These are phyloP conservation scores for Erethizon dorsatum DNA, from an alignment of 2,797 vertebrate species.

Conservation along the genomic window DNA sequence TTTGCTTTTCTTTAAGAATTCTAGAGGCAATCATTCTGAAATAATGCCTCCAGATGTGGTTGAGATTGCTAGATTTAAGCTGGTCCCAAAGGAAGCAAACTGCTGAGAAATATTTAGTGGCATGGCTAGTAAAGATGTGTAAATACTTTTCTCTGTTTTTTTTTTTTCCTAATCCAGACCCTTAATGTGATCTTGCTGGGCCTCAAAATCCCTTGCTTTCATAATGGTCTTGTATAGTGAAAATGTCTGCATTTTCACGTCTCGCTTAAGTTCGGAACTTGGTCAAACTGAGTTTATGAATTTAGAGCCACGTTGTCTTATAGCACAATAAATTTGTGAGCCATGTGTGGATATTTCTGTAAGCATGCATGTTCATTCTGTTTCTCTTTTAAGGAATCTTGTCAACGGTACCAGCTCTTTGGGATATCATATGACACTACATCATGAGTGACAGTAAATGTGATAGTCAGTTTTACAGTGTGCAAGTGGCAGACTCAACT, in stretches of 20 bases:
- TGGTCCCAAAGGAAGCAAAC: not conserved
- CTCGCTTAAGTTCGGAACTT: slow-evolving; percentile 44
- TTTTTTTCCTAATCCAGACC: not conserved
- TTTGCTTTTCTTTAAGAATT: slow-evolving; percentile 22
- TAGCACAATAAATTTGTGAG: not conserved
- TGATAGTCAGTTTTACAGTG: slow-evolving; percentile 97
- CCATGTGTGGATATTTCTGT: not conserved
- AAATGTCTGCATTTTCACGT: not conserved
- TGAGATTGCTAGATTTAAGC: not conserved
- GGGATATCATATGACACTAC: slow-evolving; percentile 89
- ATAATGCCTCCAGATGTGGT: not conserved
- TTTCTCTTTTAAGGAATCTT: slow-evolving; percentile 84
- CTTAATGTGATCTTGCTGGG: not conserved
- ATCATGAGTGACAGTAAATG: slow-evolving; percentile 96
- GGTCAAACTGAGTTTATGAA: not conserved
- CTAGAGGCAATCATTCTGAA: not conserved
- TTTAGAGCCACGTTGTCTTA: not conserved
- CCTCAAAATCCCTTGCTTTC: slow-evolving; percentile 55
- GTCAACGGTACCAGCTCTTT: slow-evolving; percentile 79
- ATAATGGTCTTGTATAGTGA: not conserved
- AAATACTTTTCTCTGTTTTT: slow-evolving; percentile 29
- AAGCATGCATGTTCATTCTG: slow-evolving; percentile 77
- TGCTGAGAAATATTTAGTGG: not conserved
- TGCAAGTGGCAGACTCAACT: slow-evolving; percentile 99
- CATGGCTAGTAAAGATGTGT: not conserved